A percentile compares a stretch with the other conserved stretches of the same genome.
These are phyloP conservation scores for Heliangelus exortis DNA, from an alignment of 2,797 vertebrate genomes.

Conservation along the genomic window DNA sequence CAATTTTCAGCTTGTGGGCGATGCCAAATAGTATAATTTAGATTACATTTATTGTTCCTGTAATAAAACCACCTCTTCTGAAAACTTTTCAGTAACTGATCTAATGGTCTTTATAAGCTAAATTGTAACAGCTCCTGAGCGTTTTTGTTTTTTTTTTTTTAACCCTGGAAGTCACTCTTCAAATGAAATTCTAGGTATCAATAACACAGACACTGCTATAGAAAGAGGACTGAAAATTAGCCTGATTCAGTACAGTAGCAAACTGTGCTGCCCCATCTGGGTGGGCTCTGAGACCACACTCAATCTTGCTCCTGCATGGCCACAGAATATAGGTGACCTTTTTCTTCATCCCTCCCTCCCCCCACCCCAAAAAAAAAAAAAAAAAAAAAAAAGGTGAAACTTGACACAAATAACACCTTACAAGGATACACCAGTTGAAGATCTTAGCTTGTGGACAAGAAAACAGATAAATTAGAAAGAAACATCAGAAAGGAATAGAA, in stretches of 20 bases:
- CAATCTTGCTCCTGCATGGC: rapidly evolving
- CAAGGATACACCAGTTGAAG: neutral
- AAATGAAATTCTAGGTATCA: neutral
- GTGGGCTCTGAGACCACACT: neutral
- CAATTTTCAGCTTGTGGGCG: neutral
- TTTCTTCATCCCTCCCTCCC: no score
- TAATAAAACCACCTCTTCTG: neutral
- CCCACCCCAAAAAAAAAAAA: no score
- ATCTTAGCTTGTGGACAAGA: neutral
- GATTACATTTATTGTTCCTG: neutral
- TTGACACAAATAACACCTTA: neutral
- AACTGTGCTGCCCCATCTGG: neutral
- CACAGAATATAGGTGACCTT: rapidly evolving
- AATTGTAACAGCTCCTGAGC: rapidly evolving
- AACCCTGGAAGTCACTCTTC: neutral
- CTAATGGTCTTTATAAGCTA: neutral
- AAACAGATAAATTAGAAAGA: neutral
- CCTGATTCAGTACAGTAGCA: rapidly evolving
- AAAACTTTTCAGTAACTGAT: neutral
- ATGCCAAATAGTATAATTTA: rapidly evolving
- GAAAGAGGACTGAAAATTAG: neutral
- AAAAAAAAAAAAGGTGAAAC: neutral
- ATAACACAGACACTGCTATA: neutral
- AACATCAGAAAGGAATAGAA: neutral
- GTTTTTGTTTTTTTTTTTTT: neutral